phyloP scores from a whole-genome alignment of 2,113 vertebrate species.

The Hiodon tergisus region DNA sequence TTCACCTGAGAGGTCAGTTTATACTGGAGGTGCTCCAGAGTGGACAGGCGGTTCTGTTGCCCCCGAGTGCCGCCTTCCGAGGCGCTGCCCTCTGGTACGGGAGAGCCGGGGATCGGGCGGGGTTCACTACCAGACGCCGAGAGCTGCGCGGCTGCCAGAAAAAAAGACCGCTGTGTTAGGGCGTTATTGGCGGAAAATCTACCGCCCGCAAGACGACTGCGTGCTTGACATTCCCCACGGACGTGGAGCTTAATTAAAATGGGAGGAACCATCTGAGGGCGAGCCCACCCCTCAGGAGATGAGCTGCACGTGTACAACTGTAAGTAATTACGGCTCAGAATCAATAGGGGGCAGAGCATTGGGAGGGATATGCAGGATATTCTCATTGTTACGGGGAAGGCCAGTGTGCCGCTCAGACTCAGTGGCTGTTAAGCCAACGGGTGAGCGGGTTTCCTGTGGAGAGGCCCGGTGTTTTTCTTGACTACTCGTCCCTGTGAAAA shows the following conservation, averaged over 20 bases:
- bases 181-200: not conserved
- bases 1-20: conserved; percentile 67
- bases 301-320: no score
- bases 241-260: no score
- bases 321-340: no score
- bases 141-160: not conserved
- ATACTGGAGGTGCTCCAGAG: conserved; percentile 65
- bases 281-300: no score
- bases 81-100: conserved; percentile 20
- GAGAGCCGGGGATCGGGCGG: not conserved
- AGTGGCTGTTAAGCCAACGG: not conserved
- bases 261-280: no score
- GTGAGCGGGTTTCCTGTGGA: conserved; percentile 9
- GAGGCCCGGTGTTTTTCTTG: not conserved
- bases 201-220: not conserved
- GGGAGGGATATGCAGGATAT: no score
- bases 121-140: not conserved
- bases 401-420: no score
- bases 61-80: conserved; percentile 33
- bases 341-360: no score
- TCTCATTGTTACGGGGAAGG: no score
- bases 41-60: conserved; percentile 43
- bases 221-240: no score
- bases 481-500: not conserved
- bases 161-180: not conserved